Percentiles rank a stretch among this genome's conserved stretches.
phyloP scores from a whole-genome alignment of 2,888 invertebrate species.

The Cephus nigrinus region DNA sequence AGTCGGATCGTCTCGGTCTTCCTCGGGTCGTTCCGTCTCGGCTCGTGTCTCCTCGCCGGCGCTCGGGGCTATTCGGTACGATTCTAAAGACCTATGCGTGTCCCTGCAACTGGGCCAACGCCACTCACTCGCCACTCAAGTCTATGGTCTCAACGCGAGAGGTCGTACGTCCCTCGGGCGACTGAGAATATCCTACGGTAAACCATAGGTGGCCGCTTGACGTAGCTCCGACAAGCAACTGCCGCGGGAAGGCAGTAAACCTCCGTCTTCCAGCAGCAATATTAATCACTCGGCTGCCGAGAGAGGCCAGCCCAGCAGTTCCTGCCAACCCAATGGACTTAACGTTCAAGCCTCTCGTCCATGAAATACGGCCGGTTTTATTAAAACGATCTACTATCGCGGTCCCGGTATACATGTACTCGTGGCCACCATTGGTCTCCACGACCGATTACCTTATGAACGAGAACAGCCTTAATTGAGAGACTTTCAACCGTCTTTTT shows the following conservation, averaged over 20 bases:
- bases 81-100: slow-evolving; percentile 14
- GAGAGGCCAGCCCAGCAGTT: too few species aligned
- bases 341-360: neutral
- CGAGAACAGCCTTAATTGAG: too few species aligned
- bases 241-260: slow-evolving; percentile 51
- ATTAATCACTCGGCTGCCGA: slow-evolving; percentile 44
- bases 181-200: slow-evolving; percentile 13
- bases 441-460: too few species aligned
- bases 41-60: slow-evolving; percentile 7
- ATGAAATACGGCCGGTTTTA: slow-evolving; percentile 55
- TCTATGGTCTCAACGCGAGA: neutral
- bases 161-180: neutral
- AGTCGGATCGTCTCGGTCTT: neutral
- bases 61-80: slow-evolving; percentile 12
- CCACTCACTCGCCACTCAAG: slow-evolving; percentile 1
- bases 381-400: slow-evolving; percentile 46
- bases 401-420: too few species aligned
- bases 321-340: too few species aligned
- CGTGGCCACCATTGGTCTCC: too few species aligned
- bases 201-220: slow-evolving; percentile 22
- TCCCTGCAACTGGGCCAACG: slow-evolving; percentile 24
- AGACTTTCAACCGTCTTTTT: too few species aligned
- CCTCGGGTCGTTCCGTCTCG: slow-evolving; percentile 15
- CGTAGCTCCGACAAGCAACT: slow-evolving; percentile 28
- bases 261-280: slow-evolving; percentile 44